phyloP scores from a whole-genome alignment of 1,140 invertebrate species.

The Popillia japonica region DNA sequence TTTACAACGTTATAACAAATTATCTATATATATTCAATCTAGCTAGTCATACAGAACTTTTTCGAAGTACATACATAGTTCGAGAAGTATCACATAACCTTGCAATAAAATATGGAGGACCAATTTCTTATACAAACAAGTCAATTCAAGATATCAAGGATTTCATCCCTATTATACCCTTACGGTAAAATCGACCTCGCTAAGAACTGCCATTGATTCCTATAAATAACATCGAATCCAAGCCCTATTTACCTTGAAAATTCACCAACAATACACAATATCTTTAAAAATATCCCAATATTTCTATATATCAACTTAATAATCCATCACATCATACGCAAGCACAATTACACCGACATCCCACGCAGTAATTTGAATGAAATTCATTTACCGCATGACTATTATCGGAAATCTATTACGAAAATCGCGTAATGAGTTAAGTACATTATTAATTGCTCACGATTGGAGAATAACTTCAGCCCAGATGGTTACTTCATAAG shows the following conservation, averaged over 20 bases:
- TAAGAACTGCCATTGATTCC: background rate
- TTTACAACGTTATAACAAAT: too few species aligned
- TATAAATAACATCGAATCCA: background rate
- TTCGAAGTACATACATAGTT: too few species aligned
- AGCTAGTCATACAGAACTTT: too few species aligned
- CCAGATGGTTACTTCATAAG: slow-evolving; percentile 24
- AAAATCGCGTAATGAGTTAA: background rate
- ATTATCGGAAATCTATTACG: slow-evolving; percentile 7
- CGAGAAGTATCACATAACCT: too few species aligned
- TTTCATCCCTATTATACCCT: background rate
- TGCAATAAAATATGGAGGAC: too few species aligned
- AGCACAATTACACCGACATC: background rate
- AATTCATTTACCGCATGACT: background rate
- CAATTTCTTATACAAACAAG: too few species aligned
- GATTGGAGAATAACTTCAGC: background rate
- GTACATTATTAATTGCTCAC: background rate
- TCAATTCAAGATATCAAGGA: too few species aligned
- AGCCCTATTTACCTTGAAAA: slow-evolving; percentile 1
- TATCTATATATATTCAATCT: too few species aligned
- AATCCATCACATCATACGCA: background rate
- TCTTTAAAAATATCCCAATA: background rate
- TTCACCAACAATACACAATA: background rate
- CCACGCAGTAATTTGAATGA: background rate
- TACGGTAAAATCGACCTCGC: background rate
- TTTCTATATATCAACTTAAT: background rate